Evolutionary conservation across 1,140 invertebrate genomes (phyloP).

Genomic region (Rhopalosiphum padi): DNA sequence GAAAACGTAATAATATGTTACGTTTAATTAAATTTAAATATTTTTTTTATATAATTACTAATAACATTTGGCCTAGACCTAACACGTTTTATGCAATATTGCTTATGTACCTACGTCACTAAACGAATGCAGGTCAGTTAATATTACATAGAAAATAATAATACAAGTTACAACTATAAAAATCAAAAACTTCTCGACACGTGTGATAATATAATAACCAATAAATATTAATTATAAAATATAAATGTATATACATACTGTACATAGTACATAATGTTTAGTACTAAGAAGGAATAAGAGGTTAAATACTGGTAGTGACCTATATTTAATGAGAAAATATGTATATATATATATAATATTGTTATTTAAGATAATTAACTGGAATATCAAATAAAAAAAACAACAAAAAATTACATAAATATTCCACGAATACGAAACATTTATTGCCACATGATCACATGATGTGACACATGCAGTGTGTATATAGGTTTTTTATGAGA

Average conservation of each 20-base stretch:
- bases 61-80: constrained; percentile 30
- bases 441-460: not conserved
- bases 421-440: not conserved
- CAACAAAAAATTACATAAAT: not conserved
- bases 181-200: not conserved
- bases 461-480: not conserved
- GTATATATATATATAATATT: not conserved
- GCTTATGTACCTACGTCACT: constrained; percentile 29
- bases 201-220: not conserved
- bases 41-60: not conserved
- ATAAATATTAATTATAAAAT: not conserved
- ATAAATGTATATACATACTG: not conserved
- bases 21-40: not conserved
- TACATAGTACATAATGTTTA: not conserved
- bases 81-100: constrained; percentile 13
- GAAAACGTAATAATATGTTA: not conserved
- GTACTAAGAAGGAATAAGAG: not conserved
- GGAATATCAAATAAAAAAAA: not conserved
- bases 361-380: not conserved
- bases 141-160: not conserved
- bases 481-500: not conserved
- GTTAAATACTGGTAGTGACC: not conserved
- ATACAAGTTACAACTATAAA: not conserved
- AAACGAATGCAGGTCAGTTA: not conserved
- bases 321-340: not conserved